A percentile compares a stretch with the other conserved stretches of the same genome.
phyloP scores from a whole-genome alignment of 1,140 invertebrate species.

The Drosophila suzukii region DNA sequence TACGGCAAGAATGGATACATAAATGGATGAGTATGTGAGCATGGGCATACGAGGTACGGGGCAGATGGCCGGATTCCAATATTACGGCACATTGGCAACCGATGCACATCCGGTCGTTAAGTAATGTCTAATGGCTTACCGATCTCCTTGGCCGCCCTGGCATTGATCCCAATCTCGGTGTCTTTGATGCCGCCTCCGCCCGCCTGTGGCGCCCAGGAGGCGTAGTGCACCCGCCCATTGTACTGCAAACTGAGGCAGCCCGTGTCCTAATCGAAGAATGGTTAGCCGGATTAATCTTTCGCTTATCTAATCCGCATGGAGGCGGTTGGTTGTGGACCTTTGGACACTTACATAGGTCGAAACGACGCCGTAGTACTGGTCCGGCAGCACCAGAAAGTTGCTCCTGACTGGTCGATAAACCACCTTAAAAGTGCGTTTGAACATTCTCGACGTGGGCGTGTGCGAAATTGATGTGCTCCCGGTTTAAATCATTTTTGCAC shows the following conservation, averaged over 20 bases:
- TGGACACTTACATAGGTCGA: constrained; percentile 83
- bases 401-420: constrained; percentile 77
- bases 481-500: constrained; percentile 43
- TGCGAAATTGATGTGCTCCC: constrained; percentile 20
- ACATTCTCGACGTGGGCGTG: constrained; percentile 59
- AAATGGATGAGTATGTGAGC: constrained; percentile 5
- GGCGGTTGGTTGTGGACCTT: constrained; percentile 48
- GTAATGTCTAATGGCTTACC: constrained; percentile 75
- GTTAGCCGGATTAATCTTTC: constrained; percentile 31
- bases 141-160: constrained; percentile 83
- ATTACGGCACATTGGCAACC: constrained; percentile 69
- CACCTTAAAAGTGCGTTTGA: constrained; percentile 82
- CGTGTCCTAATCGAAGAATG: constrained; percentile 71
- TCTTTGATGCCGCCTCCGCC: constrained; percentile 80
- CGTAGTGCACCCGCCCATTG: constrained; percentile 71
- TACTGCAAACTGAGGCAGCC: constrained; percentile 79
- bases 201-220: constrained; percentile 74
- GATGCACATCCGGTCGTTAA: constrained; percentile 73
- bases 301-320: constrained; percentile 67
- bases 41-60: constrained; percentile 4
- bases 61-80: constrained; percentile 41
- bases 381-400: constrained; percentile 76
- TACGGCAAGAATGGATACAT: constrained; percentile 45
- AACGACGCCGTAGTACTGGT: constrained; percentile 79
- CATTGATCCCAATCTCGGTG: constrained; percentile 84